Base-by-base conservation (phyloP, 2,888 invertebrate genomes). In the Pasiphila rectangulata region DNA sequence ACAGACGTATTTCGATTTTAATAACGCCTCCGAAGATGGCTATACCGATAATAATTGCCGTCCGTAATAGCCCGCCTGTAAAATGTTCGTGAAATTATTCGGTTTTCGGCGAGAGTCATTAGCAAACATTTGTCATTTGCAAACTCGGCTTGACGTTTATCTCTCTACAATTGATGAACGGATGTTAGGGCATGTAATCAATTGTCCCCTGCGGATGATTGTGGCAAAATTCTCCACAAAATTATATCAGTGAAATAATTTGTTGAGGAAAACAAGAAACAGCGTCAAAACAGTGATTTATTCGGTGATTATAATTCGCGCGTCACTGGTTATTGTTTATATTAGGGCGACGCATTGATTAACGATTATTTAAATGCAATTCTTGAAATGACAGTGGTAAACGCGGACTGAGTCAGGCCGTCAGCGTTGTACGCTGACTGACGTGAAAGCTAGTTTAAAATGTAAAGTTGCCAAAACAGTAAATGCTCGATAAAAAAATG, bases 71-170 rank as follows among this genome's bases (percentile, higher is more conserved):
- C 63, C 53, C 51, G 52, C 57, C 64, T 66, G 71, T 73, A 71
- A 78, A 79, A 77, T 75, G 72, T 75, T 72, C 65, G 63, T 51
- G 57, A 68, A 79, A 80, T 78, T 73, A 74, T 76, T 79, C 72
- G 75, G 74, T 76, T 79, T 78, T 72, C 74, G 64, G 61, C 70
- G 63, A 67, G 67, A 77, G 79, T 80, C 82, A 82, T 84, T 84
- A 83, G 82, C 79, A 80, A 80, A 81, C 82, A 84, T 84, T 83
- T 83, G 81, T 82, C 83, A 82, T 81, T 82, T 80, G 77, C 79
- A 81, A 82, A 81, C 79, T 79, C 79, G 64, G 71, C 67, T 67
- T 79, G 82, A 84, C 83, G 76, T 79, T 82, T 80, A 83, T 83
- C 79, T 78, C 75, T 73, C 69, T 75, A 79, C 80, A 79, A 82